phyloP scores from a whole-genome alignment of 2,113 vertebrate species.

The Phocoena phocoena region DNA sequence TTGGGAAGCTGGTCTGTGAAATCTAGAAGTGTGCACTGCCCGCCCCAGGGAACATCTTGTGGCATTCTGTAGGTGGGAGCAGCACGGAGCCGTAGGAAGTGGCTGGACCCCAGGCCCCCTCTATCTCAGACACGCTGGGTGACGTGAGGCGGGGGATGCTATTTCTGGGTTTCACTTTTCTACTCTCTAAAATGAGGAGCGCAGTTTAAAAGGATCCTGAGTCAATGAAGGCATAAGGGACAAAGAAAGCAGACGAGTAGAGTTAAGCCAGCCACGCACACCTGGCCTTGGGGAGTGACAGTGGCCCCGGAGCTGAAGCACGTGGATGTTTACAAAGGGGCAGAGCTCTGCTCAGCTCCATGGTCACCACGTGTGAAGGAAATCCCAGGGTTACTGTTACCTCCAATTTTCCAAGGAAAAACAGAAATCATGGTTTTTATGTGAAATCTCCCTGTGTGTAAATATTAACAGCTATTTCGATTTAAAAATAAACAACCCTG shows the following conservation, averaged over 20 bases:
- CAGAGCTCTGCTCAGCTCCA: rapidly evolving
- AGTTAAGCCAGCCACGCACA: rapidly evolving
- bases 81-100: background rate
- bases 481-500: background rate
- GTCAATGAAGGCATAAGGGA: background rate
- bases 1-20: background rate
- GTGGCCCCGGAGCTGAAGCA: rapidly evolving
- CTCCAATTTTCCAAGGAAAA: background rate
- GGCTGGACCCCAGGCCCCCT: background rate
- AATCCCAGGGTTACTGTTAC: background rate
- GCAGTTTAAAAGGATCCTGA: background rate
- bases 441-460: background rate
- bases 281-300: rapidly evolving
- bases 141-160: background rate
- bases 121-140: background rate
- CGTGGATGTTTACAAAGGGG: rapidly evolving
- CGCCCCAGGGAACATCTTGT: background rate
- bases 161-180: background rate
- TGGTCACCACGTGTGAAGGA: rapidly evolving
- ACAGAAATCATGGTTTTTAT: background rate
- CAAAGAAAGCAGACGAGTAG: rapidly evolving
- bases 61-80: slow-evolving; percentile 34
- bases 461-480: background rate
- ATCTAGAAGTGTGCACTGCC: background rate
- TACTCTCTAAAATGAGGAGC: background rate